Conservation (phyloP, 1,140 invertebrate species). For the Drosophila arawakana region DNA sequence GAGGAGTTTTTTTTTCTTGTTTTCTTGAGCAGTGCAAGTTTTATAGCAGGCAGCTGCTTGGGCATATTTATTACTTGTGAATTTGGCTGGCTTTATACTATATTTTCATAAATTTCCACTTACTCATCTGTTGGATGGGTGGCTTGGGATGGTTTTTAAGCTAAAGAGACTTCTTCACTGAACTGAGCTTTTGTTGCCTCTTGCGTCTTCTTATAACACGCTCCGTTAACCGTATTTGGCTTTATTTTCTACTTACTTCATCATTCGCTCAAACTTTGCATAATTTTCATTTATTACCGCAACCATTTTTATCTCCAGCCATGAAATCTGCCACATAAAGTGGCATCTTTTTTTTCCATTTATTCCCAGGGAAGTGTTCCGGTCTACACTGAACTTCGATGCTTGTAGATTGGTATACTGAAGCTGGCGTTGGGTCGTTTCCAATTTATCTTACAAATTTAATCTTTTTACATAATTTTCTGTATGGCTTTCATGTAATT, state of each 20-base stretch:
- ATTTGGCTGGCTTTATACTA: conserved; percentile 57
- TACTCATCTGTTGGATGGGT: conserved; percentile 59
- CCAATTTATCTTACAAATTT: conserved; percentile 82
- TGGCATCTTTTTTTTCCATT: conserved; percentile 45
- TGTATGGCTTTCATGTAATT: conserved; percentile 77
- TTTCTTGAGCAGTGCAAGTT: conserved; percentile 42
- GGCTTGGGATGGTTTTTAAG: not conserved
- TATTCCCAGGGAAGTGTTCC: conserved; percentile 51
- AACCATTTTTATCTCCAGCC: conserved; percentile 69
- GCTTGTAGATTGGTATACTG: not conserved
- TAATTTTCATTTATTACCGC: conserved; percentile 82
- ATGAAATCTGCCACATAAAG: conserved; percentile 66
- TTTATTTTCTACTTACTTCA: conserved; percentile 73
- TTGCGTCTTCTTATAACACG: conserved; percentile 65
- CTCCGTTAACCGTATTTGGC: conserved; percentile 78
- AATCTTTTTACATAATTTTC: conserved; percentile 80
- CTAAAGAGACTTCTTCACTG: not conserved
- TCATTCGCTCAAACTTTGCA: conserved; percentile 79
- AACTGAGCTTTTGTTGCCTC: conserved; percentile 26
- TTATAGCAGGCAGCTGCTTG: conserved; percentile 51
- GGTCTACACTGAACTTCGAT: conserved; percentile 29
- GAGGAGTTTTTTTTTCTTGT: conserved; percentile 21
- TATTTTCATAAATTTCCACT: conserved; percentile 81
- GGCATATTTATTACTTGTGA: conserved; percentile 52
- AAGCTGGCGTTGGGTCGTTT: conserved; percentile 37